Conservation (phyloP, 1,140 invertebrate genomes). For the Microplitis demolitor region DNA sequence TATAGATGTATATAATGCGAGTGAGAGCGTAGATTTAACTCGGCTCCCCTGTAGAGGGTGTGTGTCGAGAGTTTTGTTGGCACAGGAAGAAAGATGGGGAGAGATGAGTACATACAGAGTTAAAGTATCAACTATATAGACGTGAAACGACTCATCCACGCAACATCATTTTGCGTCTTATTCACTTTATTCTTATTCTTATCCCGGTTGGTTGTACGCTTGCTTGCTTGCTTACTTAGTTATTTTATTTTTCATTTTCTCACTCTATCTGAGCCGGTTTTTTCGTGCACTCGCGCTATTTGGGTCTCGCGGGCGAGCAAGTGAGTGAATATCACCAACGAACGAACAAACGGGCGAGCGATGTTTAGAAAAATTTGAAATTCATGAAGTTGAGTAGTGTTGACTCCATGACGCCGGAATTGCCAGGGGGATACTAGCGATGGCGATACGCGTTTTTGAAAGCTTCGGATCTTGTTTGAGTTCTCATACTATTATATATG, state of each 20-base stretch:
- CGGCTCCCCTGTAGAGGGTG: neutral
- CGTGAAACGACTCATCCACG: no score
- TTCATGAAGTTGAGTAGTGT: conserved; percentile 49
- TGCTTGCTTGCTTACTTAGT: neutral
- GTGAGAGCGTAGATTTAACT: neutral
- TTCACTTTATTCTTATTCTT: no score
- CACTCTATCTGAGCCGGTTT: neutral
- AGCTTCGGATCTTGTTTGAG: neutral
- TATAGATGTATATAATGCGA: neutral
- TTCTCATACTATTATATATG: neutral
- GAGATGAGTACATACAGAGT: no score
- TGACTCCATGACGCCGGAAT: conserved; percentile 45
- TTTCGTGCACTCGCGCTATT: no score
- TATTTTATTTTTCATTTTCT: neutral
- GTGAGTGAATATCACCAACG: no score
- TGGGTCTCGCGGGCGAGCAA: no score
- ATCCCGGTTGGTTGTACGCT: no score
- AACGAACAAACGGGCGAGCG: neutral
- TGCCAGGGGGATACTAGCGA: conserved; percentile 28
- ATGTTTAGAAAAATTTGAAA: conserved; percentile 45
- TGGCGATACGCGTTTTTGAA: conserved; percentile 27
- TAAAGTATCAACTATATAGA: no score
- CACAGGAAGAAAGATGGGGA: neutral
- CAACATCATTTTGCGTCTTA: no score
- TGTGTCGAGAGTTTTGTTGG: neutral